Evolutionary conservation across 2,888 invertebrate genomes (phyloP).

Genomic region (Drosophila diplacantha): DNA sequence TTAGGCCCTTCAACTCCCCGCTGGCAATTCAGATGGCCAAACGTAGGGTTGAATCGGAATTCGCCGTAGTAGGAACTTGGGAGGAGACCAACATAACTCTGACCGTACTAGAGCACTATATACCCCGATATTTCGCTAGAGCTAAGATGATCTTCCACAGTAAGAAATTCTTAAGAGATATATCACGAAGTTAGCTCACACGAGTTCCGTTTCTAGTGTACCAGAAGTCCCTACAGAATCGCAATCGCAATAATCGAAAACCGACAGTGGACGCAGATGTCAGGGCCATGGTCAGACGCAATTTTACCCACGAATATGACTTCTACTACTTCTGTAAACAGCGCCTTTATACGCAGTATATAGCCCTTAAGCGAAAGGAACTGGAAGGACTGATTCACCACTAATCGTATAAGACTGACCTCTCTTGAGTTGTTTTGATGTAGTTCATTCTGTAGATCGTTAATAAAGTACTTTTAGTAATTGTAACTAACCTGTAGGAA

Average conservation of each 20-base stretch:
- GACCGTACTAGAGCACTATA: constrained; percentile 88
- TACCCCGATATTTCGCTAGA: constrained; percentile 89
- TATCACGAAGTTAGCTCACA: not conserved
- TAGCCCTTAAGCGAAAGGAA: constrained; percentile 61
- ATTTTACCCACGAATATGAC: constrained; percentile 92
- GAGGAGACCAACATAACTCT: constrained; percentile 92
- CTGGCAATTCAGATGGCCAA: constrained; percentile 90
- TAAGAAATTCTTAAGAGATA: constrained; percentile 77
- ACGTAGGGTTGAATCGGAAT: constrained; percentile 88
- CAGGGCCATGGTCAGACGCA: constrained; percentile 88
- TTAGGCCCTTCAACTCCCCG: constrained; percentile 89
- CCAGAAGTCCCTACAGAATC: constrained; percentile 78
- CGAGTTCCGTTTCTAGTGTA: constrained; percentile 55
- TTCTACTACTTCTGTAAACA: constrained; percentile 94
- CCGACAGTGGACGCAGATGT: constrained; percentile 89
- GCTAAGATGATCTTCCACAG: constrained; percentile 87
- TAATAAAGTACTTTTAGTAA: constrained; percentile 29
- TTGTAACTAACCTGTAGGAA: constrained; percentile 32
- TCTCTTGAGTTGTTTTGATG: constrained; percentile 13
- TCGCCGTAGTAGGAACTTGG: constrained; percentile 91
- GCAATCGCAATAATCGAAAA: constrained; percentile 90
- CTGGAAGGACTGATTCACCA: constrained; percentile 24
- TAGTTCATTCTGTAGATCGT: constrained; percentile 22
- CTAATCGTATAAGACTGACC: constrained; percentile 16
- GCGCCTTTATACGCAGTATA: constrained; percentile 85